phyloP scores from a whole-genome alignment of 2,888 invertebrate species.

The Euzetes globulus region DNA sequence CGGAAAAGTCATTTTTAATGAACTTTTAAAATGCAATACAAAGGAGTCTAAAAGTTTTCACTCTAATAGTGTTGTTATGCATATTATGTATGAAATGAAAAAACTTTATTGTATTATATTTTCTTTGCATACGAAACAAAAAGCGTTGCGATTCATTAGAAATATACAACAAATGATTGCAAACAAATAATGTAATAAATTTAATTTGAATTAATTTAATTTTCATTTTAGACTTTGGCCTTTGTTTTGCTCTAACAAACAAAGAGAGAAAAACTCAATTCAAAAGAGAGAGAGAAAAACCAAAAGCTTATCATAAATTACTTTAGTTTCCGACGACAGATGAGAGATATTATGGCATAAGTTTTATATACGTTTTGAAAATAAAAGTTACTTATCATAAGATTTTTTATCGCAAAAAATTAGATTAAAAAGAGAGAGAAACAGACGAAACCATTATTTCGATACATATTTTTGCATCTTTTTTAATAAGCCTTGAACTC shows the following conservation, averaged over 20 bases:
- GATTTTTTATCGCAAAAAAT: constrained; percentile 23
- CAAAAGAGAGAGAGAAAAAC: not conserved
- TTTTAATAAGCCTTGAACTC: constrained; percentile 16
- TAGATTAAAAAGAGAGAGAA: not conserved
- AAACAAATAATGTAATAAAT: constrained; percentile 4
- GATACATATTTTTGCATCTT: not conserved
- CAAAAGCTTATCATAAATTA: constrained; percentile 27
- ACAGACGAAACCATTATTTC: not conserved
- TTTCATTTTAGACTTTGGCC: too few relatives aligned
- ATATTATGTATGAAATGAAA: not conserved
- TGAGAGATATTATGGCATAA: not conserved
- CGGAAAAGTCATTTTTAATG: too few relatives aligned
- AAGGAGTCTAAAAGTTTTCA: not conserved
- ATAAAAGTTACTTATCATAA: constrained; percentile 22
- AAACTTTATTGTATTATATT: not conserved
- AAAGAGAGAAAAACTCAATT: not conserved
- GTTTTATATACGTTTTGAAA: constrained; percentile 6
- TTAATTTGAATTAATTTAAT: not conserved
- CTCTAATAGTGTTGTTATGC: not conserved
- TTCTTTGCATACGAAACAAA: not conserved
- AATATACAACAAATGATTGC: not conserved
- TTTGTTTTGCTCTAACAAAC: too few relatives aligned
- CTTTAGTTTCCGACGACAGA: constrained; percentile 12
- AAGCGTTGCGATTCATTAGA: not conserved
- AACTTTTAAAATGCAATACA: not conserved